Conservation (phyloP, 2,797 vertebrate genomes). For the Momotus momota region DNA sequence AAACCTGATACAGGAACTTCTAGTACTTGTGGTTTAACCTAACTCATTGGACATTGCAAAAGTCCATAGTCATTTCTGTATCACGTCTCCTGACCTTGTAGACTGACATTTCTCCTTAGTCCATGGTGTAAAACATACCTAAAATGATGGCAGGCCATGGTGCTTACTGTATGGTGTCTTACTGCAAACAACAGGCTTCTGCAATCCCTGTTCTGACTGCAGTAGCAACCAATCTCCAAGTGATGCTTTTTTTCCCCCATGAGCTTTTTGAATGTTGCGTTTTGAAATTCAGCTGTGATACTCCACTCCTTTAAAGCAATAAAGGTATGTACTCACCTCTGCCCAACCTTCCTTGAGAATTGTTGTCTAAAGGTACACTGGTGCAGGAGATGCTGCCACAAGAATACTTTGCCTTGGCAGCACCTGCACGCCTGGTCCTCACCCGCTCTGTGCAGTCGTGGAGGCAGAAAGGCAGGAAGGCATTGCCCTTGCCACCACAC, state of each 20-base stretch:
- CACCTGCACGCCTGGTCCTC: background rate
- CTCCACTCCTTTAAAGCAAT: background rate
- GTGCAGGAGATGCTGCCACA: background rate
- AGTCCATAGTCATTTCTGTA: background rate
- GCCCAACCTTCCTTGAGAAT: background rate
- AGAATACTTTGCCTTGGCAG: background rate
- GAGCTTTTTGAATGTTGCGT: background rate
- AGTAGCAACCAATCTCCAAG: background rate
- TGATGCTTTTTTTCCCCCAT: fast-evolving
- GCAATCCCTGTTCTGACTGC: background rate
- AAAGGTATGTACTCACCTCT: constrained; percentile 33
- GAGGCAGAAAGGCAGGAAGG: background rate
- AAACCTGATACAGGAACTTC: background rate
- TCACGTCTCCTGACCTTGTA: background rate
- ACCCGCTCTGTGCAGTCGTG: background rate
- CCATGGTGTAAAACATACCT: background rate
- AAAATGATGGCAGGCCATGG: background rate
- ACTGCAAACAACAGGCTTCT: background rate
- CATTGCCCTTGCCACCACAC: background rate
- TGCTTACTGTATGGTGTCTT: background rate
- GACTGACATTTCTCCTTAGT: background rate
- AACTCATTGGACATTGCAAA: background rate
- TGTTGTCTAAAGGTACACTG: background rate
- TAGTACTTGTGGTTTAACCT: background rate
- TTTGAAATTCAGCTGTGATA: background rate